These are phyloP conservation scores for Epistrophe grossulariae DNA, from an alignment of 2,888 invertebrate species.

Conservation along the genomic window DNA sequence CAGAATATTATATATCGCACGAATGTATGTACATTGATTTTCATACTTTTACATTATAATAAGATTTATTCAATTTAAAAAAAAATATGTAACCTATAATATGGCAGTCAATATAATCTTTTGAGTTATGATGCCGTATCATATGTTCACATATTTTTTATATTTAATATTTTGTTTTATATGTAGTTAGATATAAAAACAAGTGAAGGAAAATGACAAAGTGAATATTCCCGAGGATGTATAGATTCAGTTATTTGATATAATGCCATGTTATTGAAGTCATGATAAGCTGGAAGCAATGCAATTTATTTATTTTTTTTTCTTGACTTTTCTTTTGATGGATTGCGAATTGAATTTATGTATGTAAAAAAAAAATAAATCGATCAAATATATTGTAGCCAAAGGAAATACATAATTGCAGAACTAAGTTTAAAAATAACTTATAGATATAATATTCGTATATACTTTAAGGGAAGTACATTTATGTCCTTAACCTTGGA, in stretches of 20 bases:
- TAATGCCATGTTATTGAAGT: constrained; percentile 9
- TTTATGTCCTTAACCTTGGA: background rate
- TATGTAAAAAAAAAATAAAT: background rate
- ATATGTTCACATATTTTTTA: background rate
- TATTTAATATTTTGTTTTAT: background rate
- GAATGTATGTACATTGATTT: too few species aligned
- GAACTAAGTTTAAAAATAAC: background rate
- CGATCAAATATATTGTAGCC: constrained; percentile 1
- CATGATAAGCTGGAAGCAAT: constrained; percentile 12
- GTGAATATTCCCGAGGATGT: constrained; percentile 5
- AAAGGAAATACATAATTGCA: background rate
- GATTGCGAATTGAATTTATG: constrained; percentile 22
- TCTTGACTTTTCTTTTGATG: constrained; percentile 1
- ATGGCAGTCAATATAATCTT: background rate
- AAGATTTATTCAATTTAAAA: background rate
- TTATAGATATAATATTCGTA: too few species aligned
- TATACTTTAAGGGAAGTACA: background rate
- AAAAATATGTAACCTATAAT: background rate
- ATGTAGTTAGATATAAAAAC: background rate
- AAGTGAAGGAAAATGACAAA: background rate
- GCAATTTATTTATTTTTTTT: constrained; percentile 8
- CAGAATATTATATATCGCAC: too few species aligned
- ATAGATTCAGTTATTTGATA: constrained; percentile 48
- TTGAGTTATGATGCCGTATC: constrained; percentile 4
- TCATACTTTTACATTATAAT: background rate